Conservation (phyloP, 1,140 invertebrate species). For the Conus betulinus region DNA sequence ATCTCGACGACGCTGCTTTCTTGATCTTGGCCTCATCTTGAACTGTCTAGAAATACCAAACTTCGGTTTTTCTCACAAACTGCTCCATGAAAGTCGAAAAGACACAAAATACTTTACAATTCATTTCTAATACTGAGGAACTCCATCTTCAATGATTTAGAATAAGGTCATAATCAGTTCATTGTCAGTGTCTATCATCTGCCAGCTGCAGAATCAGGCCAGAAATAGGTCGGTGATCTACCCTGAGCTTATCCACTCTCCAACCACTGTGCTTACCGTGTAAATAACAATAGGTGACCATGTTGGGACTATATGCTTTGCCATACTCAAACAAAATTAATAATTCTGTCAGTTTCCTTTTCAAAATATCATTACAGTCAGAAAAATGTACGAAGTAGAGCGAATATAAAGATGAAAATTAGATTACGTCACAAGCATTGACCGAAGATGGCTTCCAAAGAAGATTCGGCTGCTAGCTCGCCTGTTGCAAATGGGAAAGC, state of each 20-base stretch:
- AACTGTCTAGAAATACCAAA: not conserved
- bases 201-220: conserved; percentile 16
- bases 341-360: not conserved
- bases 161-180: conserved; percentile 15
- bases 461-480: conserved; percentile 24
- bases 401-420: not conserved
- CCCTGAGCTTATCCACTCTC: conserved; percentile 35
- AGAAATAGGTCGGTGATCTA: conserved; percentile 33
- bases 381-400: not conserved
- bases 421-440: conserved; percentile 16
- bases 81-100: not conserved
- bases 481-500: not conserved
- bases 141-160: not conserved
- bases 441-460: conserved; percentile 32
- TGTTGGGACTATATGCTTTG: no score
- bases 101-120: not conserved
- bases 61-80: not conserved
- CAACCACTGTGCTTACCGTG: not conserved
- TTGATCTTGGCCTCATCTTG: conserved; percentile 40
- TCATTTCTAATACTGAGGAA: not conserved
- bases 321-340: not conserved
- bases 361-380: no score
- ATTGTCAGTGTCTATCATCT: not conserved
- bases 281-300: not conserved
- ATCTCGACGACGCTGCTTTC: conserved; percentile 57